Percentiles rank a stretch among this genome's conserved stretches.
Conservation (phyloP, 2,888 invertebrate genomes). For the Ophion ellenae region DNA sequence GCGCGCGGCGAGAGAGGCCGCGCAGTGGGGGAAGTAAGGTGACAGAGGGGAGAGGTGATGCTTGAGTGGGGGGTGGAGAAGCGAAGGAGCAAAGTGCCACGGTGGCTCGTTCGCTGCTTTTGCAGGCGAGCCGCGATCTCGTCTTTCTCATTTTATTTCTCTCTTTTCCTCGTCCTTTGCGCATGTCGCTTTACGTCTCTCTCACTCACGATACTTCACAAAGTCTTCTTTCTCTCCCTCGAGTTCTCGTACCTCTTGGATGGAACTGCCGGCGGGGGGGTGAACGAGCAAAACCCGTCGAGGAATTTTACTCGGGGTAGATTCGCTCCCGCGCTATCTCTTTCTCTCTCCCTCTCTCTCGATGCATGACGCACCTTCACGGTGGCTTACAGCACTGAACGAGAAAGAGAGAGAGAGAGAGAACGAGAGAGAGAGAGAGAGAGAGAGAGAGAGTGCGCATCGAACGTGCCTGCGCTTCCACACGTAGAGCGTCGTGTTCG, state of each 20-base stretch:
- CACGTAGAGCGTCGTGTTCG: conserved; percentile 18
- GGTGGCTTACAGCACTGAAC: conserved; percentile 29
- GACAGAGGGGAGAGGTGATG: conserved; percentile 17
- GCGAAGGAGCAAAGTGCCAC: conserved; percentile 79
- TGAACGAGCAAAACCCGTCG: conserved; percentile 68
- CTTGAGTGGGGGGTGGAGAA: conserved; percentile 64
- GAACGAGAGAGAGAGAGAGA: too few species aligned
- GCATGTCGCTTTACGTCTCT: conserved; percentile 29
- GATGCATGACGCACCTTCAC: conserved; percentile 65
- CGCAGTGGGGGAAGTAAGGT: conserved; percentile 27
- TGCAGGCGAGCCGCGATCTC: conserved; percentile 76
- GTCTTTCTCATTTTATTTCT: conserved; percentile 26
- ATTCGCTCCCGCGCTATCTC: conserved; percentile 77
- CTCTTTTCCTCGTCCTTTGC: neutral
- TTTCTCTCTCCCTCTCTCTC: conserved; percentile 47
- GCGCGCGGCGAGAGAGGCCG: conserved; percentile 48
- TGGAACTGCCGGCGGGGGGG: conserved; percentile 16
- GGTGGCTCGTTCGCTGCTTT: conserved; percentile 73
- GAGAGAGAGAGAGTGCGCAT: conserved; percentile 30
- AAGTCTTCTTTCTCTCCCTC: neutral
- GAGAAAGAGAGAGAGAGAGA: too few species aligned
- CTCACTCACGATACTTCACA: conserved; percentile 29
- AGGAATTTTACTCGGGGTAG: conserved; percentile 82
- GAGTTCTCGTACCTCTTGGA: neutral
- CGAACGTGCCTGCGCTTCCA: conserved; percentile 54